phyloP scores from a whole-genome alignment of 2,888 invertebrate genomes.

The Drosophila limbata region DNA sequence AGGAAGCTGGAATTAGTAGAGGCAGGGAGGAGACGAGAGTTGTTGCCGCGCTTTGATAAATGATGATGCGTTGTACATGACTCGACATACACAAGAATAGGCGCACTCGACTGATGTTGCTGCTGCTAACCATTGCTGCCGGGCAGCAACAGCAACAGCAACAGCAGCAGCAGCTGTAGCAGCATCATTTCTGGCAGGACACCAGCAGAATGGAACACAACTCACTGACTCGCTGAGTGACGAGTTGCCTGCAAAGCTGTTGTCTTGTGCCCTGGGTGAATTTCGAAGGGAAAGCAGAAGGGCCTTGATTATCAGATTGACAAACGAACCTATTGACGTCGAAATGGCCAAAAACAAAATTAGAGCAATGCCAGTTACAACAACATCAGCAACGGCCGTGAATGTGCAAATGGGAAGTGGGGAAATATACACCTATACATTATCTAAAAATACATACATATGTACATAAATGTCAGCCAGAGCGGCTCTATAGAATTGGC shows the following conservation, averaged over 20 bases:
- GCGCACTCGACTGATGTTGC: slow-evolving; percentile 26
- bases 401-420: not conserved
- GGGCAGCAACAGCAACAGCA: slow-evolving; percentile 8
- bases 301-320: slow-evolving; percentile 59
- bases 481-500: not conserved
- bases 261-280: not conserved
- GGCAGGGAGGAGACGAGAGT: slow-evolving; percentile 40
- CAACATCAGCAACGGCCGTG: slow-evolving; percentile 16
- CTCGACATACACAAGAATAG: slow-evolving; percentile 58
- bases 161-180: slow-evolving; percentile 1
- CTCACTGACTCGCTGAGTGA: slow-evolving; percentile 38
- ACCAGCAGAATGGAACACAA: slow-evolving; percentile 10
- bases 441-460: not conserved
- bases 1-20: not conserved
- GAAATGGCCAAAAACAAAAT: slow-evolving; percentile 40
- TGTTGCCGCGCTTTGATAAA: slow-evolving; percentile 71
- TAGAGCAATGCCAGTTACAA: slow-evolving; percentile 23
- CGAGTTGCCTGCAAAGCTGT: slow-evolving; percentile 20
- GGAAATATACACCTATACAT: not conserved
- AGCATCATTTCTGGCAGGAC: slow-evolving; percentile 5
- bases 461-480: not conserved
- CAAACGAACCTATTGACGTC: slow-evolving; percentile 63
- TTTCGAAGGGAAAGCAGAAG: not conserved
- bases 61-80: slow-evolving; percentile 80
- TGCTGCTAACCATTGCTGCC: slow-evolving; percentile 14